These are phyloP conservation scores for Ameiurus melas DNA, from an alignment of 2,113 vertebrate species.

Conservation along the genomic window DNA sequence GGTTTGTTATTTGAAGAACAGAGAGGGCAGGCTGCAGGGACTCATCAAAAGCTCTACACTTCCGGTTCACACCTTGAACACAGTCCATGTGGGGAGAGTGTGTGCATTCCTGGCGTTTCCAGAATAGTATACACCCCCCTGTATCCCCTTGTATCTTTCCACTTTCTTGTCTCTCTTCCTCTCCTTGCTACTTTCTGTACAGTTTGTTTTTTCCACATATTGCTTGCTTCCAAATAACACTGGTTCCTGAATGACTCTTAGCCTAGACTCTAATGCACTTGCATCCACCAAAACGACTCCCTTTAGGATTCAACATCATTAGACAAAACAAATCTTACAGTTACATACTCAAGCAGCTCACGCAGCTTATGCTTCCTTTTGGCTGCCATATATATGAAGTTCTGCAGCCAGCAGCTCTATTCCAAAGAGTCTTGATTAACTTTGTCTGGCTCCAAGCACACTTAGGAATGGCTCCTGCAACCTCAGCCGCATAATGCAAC, in stretches of 20 bases:
- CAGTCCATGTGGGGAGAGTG: constrained; percentile 23
- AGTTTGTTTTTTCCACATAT: background rate
- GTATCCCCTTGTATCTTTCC: background rate
- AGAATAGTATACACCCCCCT: background rate
- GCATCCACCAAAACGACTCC: constrained; percentile 25
- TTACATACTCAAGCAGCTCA: constrained; percentile 22
- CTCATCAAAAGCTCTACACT: constrained; percentile 7
- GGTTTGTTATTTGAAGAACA: constrained; percentile 50
- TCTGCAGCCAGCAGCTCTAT: constrained; percentile 46
- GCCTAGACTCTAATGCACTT: constrained; percentile 25
- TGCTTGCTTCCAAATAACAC: constrained; percentile 28
- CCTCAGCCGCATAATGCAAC: constrained; percentile 48
- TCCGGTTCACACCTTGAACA: constrained; percentile 30
- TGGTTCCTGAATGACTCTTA: constrained; percentile 15
- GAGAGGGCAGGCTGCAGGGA: constrained; percentile 30
- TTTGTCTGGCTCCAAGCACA: constrained; percentile 57
- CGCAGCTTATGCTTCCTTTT: constrained; percentile 1
- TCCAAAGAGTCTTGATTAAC: constrained; percentile 50
- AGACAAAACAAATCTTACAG: constrained; percentile 23
- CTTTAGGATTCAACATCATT: constrained; percentile 24
- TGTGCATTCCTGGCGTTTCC: constrained; percentile 25
- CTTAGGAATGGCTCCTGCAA: constrained; percentile 52
- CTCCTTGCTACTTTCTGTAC: background rate
- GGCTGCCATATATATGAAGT: constrained; percentile 37
- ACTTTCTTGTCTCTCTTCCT: background rate